Evolutionary conservation across 2,888 invertebrate genomes (phyloP).

Genomic region (Callyntrura sp.): DNA sequence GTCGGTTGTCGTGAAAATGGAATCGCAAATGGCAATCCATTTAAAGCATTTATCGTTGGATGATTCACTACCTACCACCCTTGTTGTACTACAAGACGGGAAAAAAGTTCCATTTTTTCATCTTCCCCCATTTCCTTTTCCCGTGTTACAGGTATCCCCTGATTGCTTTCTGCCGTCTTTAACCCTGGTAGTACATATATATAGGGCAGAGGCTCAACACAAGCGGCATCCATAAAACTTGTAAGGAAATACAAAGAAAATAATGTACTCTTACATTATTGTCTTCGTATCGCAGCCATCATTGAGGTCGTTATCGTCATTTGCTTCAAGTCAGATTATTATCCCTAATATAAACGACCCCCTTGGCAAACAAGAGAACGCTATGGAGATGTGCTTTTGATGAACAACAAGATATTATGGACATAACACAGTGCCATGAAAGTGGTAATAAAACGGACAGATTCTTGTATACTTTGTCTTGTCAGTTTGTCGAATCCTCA

Average conservation of each 20-base stretch:
- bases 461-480: not conserved
- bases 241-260: no score
- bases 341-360: not conserved
- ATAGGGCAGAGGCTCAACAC: no score
- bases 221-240: no score
- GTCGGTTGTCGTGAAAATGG: not conserved
- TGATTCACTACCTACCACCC: not conserved
- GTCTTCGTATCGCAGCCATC: no score
- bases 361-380: not conserved
- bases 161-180: no score
- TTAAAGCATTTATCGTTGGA: conserved; percentile 20
- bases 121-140: not conserved
- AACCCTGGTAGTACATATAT: no score
- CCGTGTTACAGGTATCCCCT: not conserved
- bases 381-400: not conserved
- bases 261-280: no score
- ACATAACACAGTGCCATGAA: not conserved
- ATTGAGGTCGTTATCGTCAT: no score
- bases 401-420: not conserved
- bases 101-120: not conserved
- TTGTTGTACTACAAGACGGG: no score
- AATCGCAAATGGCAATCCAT: conserved; percentile 34
- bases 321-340: not conserved
- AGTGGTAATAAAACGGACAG: conserved; percentile 21
- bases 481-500: no score